These are phyloP conservation scores for Urophycis tenuis DNA, from an alignment of 2,797 vertebrate genomes.

Conservation along the genomic window DNA sequence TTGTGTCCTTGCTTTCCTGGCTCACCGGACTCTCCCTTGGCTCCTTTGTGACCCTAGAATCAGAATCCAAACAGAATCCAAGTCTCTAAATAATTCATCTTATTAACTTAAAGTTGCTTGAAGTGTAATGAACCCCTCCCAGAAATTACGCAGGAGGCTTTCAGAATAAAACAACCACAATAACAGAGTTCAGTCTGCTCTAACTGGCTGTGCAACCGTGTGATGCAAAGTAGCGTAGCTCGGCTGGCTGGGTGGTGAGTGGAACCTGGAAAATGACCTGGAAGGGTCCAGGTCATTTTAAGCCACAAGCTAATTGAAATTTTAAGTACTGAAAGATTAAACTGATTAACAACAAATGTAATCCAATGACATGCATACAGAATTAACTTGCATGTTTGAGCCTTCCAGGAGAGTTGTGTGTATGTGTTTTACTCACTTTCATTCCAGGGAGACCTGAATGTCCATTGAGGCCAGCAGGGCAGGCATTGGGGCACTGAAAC, in stretches of 20 bases:
- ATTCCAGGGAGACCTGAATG: conserved; percentile 86
- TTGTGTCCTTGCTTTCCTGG: conserved; percentile 97
- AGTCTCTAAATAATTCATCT: background rate
- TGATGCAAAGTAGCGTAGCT: too few relatives aligned
- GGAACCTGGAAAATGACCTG: too few relatives aligned
- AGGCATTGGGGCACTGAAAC: conserved; percentile 88
- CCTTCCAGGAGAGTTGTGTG: background rate
- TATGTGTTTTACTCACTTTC: conserved; percentile 72
- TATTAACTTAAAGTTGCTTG: background rate
- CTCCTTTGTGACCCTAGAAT: conserved; percentile 87
- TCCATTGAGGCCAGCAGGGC: conserved; percentile 77
- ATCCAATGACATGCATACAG: background rate
- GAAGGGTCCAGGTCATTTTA: too few relatives aligned
- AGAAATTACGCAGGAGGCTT: too few relatives aligned
- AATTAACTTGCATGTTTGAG: background rate
- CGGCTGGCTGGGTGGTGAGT: too few relatives aligned
- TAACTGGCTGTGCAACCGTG: too few relatives aligned
- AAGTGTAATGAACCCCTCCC: too few relatives aligned
- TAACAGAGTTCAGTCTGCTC: too few relatives aligned
- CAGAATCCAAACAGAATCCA: background rate
- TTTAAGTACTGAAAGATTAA: background rate
- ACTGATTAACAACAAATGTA: background rate
- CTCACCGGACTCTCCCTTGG: conserved; percentile 89
- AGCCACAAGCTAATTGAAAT: too few relatives aligned
- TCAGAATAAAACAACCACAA: too few relatives aligned